A percentile compares a stretch with the other conserved stretches of the same genome.
phyloP scores from a whole-genome alignment of 2,113 vertebrate genomes.

The Centropus bengalensis region DNA sequence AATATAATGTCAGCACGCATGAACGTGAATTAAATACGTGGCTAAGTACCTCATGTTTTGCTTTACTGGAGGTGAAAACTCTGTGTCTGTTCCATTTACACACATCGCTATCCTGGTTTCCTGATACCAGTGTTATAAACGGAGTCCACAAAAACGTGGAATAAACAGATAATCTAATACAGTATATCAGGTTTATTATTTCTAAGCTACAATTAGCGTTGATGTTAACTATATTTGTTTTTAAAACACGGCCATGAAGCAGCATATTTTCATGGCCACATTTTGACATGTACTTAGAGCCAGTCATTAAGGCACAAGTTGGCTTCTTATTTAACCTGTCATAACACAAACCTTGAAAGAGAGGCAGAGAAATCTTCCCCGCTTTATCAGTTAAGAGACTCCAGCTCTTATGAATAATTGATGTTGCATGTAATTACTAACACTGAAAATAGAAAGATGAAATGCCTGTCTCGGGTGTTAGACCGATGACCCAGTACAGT shows the following conservation, averaged over 20 bases:
- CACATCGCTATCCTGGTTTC: not conserved
- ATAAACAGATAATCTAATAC: not conserved
- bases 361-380: not conserved
- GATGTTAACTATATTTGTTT: not conserved
- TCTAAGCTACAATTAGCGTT: not conserved
- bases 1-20: not conserved
- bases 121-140: not conserved
- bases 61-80: not conserved
- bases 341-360: not conserved
- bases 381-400: not conserved
- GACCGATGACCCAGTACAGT: not conserved
- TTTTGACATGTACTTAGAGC: not conserved
- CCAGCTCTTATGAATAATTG: constrained; percentile 6
- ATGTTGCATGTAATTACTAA: not conserved
- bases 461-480: not conserved
- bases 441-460: constrained; percentile 10
- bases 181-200: not conserved
- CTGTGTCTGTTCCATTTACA: not conserved
- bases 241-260: not conserved
- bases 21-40: not conserved
- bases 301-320: not conserved
- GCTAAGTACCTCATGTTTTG: not conserved
- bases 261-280: not conserved
- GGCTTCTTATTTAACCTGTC: not conserved
- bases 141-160: not conserved